Evolutionary conservation across 2,113 vertebrate genomes (phyloP).

Genomic region (Caloenas nicobarica): DNA sequence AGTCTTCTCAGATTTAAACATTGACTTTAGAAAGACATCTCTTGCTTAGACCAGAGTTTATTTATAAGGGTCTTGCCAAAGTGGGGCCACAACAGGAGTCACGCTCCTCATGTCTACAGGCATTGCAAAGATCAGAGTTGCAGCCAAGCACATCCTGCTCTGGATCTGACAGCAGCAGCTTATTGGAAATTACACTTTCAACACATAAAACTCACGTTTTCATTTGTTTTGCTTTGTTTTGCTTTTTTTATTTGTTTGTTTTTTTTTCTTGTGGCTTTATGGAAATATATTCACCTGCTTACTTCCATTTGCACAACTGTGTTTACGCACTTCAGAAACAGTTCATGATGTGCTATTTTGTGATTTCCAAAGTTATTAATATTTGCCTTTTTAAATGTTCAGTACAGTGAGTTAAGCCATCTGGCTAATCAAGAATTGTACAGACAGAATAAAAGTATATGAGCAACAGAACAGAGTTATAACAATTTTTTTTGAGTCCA

Average conservation of each 20-base stretch:
- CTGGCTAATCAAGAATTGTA: not conserved
- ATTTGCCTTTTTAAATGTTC: not conserved
- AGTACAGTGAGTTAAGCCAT: not conserved
- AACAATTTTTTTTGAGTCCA: not conserved
- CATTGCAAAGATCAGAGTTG: not conserved
- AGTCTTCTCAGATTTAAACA: not conserved
- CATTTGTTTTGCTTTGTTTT: not conserved
- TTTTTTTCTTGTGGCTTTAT: not conserved
- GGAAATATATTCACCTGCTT: not conserved
- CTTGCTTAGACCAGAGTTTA: not conserved
- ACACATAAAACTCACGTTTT: not conserved
- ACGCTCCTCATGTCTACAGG: not conserved
- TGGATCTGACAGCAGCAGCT: not conserved
- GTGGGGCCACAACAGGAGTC: too few relatives aligned
- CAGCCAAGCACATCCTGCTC: not conserved
- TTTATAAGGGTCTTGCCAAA: not conserved
- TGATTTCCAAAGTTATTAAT: not conserved
- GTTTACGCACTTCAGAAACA: not conserved
- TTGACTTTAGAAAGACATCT: not conserved
- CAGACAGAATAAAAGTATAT: not conserved
- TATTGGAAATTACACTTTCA: not conserved
- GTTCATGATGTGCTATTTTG: not conserved
- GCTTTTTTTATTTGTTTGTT: too few relatives aligned
- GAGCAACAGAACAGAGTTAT: not conserved
- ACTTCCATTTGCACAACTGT: not conserved